Percentiles rank a stretch among this genome's conserved stretches.
Evolutionary conservation across 2,113 vertebrate species (phyloP).

Genomic region (Plecturocebus donacophilus): DNA sequence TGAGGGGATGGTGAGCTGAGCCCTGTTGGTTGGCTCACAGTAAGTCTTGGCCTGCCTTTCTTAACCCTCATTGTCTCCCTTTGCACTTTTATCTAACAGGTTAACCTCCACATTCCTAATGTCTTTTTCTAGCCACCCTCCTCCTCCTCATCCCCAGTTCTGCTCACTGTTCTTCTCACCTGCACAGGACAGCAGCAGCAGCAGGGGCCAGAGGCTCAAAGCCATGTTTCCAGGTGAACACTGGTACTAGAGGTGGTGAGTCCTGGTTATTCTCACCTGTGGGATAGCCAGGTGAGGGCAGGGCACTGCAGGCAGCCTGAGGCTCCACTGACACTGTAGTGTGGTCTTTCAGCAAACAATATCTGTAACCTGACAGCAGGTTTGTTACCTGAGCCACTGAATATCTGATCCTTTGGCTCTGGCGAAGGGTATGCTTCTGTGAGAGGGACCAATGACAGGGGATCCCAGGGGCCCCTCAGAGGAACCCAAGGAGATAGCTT

Average conservation of each 20-base stretch:
- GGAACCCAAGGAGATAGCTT: neutral
- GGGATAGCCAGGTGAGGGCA: slow-evolving; percentile 40
- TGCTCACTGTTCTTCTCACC: slow-evolving; percentile 61
- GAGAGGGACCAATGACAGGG: slow-evolving; percentile 42
- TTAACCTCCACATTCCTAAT: neutral
- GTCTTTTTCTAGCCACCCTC: neutral
- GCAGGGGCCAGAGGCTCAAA: slow-evolving; percentile 41
- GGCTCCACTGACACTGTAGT: slow-evolving; percentile 54
- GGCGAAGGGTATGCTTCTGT: slow-evolving; percentile 54
- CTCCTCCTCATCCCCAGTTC: neutral
- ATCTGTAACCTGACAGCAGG: slow-evolving; percentile 75
- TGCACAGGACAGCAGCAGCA: slow-evolving; percentile 48
- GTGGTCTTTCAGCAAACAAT: slow-evolving; percentile 72
- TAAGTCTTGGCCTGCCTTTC: neutral
- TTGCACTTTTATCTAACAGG: neutral
- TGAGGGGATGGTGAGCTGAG: neutral
- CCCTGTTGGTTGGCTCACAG: neutral
- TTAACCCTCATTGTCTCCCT: neutral
- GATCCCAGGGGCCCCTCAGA: neutral
- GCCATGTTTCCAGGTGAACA: slow-evolving; percentile 65
- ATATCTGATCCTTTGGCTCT: slow-evolving; percentile 74
- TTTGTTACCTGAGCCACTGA: slow-evolving; percentile 75
- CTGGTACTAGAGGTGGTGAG: neutral
- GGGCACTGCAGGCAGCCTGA: neutral
- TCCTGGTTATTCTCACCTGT: slow-evolving; percentile 53